These are phyloP conservation scores for Lacerta bilineata DNA, from an alignment of 2,797 vertebrate genomes.

Conservation along the genomic window DNA sequence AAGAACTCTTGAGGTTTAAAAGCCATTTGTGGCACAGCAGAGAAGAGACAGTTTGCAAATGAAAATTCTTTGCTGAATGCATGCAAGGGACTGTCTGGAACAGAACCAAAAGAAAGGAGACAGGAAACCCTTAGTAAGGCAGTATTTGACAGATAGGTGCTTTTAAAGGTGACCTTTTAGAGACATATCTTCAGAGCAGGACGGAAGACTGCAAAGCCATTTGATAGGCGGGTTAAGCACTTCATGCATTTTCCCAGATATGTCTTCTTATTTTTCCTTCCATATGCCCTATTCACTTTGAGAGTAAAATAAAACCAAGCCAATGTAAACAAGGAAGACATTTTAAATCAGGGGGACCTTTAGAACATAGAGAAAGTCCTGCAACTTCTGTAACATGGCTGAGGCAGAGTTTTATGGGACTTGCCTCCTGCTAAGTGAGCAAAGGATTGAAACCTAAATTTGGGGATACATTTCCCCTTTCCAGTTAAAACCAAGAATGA, in stretches of 20 bases:
- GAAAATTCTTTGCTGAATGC: neutral
- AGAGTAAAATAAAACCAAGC: neutral
- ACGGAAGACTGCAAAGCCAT: neutral
- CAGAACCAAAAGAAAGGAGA: neutral
- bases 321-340: neutral
- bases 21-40: neutral
- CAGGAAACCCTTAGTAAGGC: neutral
- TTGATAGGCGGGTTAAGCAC: neutral
- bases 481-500: neutral
- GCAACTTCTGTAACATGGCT: neutral
- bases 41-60: neutral
- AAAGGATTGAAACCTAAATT: neutral
- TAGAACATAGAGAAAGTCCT: neutral
- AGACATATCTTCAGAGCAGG: neutral
- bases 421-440: too few relatives aligned
- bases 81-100: neutral
- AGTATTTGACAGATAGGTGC: slow-evolving; percentile 4
- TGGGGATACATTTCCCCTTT: neutral
- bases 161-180: slow-evolving; percentile 16
- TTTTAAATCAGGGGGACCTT: neutral
- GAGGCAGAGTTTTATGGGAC: neutral
- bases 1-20: neutral
- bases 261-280: neutral
- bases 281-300: neutral
- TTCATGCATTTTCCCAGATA: neutral